Conservation (phyloP, 2,888 invertebrate species). For the Tillus elongatus region DNA sequence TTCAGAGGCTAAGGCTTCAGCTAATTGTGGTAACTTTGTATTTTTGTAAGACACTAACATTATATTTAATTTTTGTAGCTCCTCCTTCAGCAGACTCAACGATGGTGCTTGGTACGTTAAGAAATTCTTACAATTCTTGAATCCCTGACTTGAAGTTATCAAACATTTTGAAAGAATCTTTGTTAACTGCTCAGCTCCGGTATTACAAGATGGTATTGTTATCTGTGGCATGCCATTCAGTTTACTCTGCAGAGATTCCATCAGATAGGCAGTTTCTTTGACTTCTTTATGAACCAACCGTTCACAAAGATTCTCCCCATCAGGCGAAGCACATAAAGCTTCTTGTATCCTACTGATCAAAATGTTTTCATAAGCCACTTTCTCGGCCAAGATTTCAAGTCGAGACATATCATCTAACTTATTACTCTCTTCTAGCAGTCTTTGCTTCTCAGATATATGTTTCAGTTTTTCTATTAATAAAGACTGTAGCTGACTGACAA, state of each 20-base stretch:
- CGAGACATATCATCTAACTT: conserved; percentile 59
- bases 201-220: conserved; percentile 36
- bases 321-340: conserved; percentile 47
- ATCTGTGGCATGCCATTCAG: conserved; percentile 47
- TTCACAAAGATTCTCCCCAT: conserved; percentile 45
- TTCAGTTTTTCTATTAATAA: conserved; percentile 59
- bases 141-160: conserved; percentile 32
- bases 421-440: conserved; percentile 55
- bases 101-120: conserved; percentile 26
- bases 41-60: conserved; percentile 49
- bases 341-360: conserved; percentile 53
- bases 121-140: conserved; percentile 41
- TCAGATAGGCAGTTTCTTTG: conserved; percentile 67
- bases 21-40: conserved; percentile 59
- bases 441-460: conserved; percentile 59
- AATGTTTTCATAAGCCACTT: conserved; percentile 71
- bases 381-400: conserved; percentile 65
- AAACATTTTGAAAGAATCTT: conserved; percentile 66
- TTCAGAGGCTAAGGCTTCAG: conserved; percentile 60
- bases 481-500: conserved; percentile 56
- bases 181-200: conserved; percentile 60
- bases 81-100: conserved; percentile 26
- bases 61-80: conserved; percentile 29
- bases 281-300: conserved; percentile 59
- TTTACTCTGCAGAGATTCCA: conserved; percentile 61